These are phyloP conservation scores for Ophion ventricosus DNA, from an alignment of 2,888 invertebrate species.

Conservation along the genomic window DNA sequence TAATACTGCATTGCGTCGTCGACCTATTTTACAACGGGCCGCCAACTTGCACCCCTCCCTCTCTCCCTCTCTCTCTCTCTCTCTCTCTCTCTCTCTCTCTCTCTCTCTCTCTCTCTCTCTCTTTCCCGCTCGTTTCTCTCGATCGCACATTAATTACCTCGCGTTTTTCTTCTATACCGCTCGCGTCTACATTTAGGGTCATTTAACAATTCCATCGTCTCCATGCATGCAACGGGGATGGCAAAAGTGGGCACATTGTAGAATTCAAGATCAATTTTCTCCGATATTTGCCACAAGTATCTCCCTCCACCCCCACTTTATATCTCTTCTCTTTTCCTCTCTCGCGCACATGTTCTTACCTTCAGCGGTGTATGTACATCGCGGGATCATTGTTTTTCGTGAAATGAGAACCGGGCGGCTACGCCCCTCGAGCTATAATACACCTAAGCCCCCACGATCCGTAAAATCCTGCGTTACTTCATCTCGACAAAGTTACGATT, in stretches of 20 bases:
- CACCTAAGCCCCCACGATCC: not conserved
- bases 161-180: not conserved
- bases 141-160: slow-evolving; percentile 8
- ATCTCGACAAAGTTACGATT: not conserved
- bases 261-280: not conserved
- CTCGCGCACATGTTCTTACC: not conserved
- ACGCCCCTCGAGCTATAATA: slow-evolving; percentile 14
- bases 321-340: not conserved
- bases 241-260: not conserved
- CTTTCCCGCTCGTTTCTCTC: not conserved
- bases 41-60: slow-evolving; percentile 71
- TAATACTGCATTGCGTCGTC: slow-evolving; percentile 80
- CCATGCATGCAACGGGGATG: not conserved
- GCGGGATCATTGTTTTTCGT: slow-evolving; percentile 7
- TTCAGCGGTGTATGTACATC: not conserved
- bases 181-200: not conserved
- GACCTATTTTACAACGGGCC: slow-evolving; percentile 79
- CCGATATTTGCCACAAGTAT: not conserved
- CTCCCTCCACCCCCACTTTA: not conserved
- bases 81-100: not conserved
- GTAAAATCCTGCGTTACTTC: too few species aligned
- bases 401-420: not conserved
- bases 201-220: slow-evolving; percentile 4
- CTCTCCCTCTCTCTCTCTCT: not conserved
- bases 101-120: not conserved